phyloP scores from a whole-genome alignment of 1,140 invertebrate species.

The Drosophila sechellia region DNA sequence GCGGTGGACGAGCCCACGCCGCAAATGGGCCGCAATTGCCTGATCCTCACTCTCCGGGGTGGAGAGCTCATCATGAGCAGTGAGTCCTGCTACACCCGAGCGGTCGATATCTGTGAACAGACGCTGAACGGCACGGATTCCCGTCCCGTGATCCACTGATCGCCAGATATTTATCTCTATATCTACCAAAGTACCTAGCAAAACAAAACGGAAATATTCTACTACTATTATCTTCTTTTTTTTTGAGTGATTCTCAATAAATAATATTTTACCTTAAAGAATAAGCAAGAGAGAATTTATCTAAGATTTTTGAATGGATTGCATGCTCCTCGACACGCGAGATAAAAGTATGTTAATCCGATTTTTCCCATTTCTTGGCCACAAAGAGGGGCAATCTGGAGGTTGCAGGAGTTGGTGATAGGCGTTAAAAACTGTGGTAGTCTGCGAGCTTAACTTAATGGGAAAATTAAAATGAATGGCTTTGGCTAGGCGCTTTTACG shows the following conservation, averaged over 20 bases:
- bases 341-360: too few species aligned
- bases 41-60: constrained; percentile 47
- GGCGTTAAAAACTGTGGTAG: constrained; percentile 9
- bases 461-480: background rate
- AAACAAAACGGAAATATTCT: background rate
- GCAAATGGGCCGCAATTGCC: constrained; percentile 59
- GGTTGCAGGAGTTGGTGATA: constrained; percentile 38
- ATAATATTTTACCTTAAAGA: too few species aligned
- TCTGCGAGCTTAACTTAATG: constrained; percentile 28
- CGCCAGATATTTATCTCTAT: background rate
- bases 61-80: constrained; percentile 60
- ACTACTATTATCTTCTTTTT: too few species aligned
- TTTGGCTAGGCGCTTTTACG: background rate
- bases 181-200: background rate
- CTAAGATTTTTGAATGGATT: constrained; percentile 39
- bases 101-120: constrained; percentile 67
- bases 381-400: constrained; percentile 14
- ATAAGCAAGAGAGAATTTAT: too few species aligned
- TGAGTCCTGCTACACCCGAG: constrained; percentile 52
- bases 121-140: constrained; percentile 38
- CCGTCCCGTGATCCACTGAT: constrained; percentile 50
- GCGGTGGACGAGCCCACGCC: constrained; percentile 53
- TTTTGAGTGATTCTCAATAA: too few species aligned
- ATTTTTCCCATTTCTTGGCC: constrained; percentile 27
- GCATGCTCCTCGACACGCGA: too few species aligned